Percentiles rank a stretch among this genome's conserved stretches.
These are phyloP conservation scores for Erpetoichthys calabaricus DNA, from an alignment of 2,797 vertebrate genomes.

Conservation along the genomic window DNA sequence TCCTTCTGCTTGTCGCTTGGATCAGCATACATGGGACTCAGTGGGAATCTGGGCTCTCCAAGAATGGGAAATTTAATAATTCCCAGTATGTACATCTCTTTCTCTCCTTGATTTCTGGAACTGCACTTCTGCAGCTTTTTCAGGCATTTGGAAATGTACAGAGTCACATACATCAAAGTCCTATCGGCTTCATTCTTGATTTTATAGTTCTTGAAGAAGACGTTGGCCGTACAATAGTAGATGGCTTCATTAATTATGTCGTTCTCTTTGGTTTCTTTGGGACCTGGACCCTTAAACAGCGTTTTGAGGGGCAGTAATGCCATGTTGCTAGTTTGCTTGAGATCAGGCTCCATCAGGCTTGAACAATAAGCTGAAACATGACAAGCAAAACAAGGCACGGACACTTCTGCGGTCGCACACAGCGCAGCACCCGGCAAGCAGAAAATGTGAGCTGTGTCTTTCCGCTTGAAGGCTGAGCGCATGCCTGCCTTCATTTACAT, in stretches of 20 bases:
- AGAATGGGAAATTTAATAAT: conserved; percentile 62
- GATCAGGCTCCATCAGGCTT: conserved; percentile 53
- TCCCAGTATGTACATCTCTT: conserved; percentile 57
- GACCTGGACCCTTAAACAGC: conserved; percentile 64
- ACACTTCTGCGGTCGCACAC: conserved; percentile 20
- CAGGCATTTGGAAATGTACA: conserved; percentile 64
- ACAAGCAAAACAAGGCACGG: no score
- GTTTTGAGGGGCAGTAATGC: conserved; percentile 52
- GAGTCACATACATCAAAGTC: conserved; percentile 59
- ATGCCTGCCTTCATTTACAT: no score
- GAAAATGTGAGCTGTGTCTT: conserved; percentile 33
- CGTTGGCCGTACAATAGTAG: conserved; percentile 67
- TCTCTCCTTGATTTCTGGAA: conserved; percentile 58
- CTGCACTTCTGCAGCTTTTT: conserved; percentile 66
- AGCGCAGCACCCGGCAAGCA: conserved; percentile 14
- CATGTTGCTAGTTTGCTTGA: conserved; percentile 58
- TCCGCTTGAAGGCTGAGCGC: no score
- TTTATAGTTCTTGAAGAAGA: conserved; percentile 71
- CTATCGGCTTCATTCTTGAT: conserved; percentile 67
- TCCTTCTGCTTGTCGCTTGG: conserved; percentile 59
- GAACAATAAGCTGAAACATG: conserved; percentile 70
- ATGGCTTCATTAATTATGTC: conserved; percentile 67
- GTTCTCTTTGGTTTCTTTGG: conserved; percentile 58
- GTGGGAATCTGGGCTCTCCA: conserved; percentile 55
- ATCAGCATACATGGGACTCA: conserved; percentile 58